These are phyloP conservation scores for Macrosiphum euphorbiae DNA, from an alignment of 2,888 invertebrate genomes.

Conservation along the genomic window DNA sequence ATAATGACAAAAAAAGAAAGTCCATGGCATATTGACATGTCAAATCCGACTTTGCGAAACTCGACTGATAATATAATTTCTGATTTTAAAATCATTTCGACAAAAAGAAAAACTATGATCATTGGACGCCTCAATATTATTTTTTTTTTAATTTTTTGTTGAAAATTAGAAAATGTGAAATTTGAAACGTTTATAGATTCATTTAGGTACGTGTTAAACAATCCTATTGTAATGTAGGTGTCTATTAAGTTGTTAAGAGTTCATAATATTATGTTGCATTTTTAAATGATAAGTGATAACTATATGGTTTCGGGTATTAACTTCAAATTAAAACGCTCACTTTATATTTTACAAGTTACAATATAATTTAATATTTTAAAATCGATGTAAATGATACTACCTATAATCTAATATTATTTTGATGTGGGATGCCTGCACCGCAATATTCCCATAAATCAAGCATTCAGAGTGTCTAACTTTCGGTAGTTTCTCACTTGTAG, in stretches of 20 bases:
- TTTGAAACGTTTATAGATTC: not conserved
- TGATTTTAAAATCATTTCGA: not conserved
- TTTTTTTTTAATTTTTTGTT: no score
- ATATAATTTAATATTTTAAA: not conserved
- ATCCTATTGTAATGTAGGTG: not conserved
- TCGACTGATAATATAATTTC: constrained; percentile 7
- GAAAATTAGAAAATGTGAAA: not conserved
- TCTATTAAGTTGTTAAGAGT: not conserved
- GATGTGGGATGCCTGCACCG: not conserved
- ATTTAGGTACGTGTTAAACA: not conserved
- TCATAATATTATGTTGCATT: not conserved
- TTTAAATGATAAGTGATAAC: not conserved
- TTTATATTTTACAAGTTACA: not conserved
- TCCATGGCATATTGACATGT: constrained; percentile 41
- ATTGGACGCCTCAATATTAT: not conserved
- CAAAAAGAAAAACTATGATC: not conserved
- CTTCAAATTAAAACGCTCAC: not conserved
- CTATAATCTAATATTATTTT: not conserved
- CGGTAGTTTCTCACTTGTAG: not conserved
- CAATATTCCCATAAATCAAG: constrained; percentile 21
- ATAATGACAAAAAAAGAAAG: constrained; percentile 60
- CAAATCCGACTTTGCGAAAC: constrained; percentile 17
- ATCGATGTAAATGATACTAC: not conserved
- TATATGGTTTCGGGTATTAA: not conserved
- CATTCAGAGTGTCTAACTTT: not conserved